Evolutionary conservation across 2,888 invertebrate species (phyloP).

Genomic region (Thymelicus lineola): DNA sequence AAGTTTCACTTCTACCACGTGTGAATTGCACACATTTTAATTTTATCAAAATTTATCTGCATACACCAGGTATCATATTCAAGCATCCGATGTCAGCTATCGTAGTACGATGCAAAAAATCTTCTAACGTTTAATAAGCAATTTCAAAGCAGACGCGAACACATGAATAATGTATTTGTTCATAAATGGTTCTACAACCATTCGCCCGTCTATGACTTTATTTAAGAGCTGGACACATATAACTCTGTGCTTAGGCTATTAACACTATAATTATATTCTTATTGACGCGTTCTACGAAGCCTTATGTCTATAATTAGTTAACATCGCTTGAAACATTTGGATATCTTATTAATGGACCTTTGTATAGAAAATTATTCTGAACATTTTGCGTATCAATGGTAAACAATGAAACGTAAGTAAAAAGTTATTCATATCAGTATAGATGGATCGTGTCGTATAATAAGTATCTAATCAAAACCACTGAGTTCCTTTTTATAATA

Average conservation of each 20-base stretch:
- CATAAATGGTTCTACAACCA: slow-evolving; percentile 9
- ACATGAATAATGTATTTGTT: slow-evolving; percentile 30
- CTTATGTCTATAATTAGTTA: not conserved
- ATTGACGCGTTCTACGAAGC: not conserved
- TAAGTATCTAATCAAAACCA: too few relatives aligned
- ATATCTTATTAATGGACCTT: not conserved
- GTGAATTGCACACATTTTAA: too few relatives aligned
- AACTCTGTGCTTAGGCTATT: not conserved
- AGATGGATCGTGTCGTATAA: too few relatives aligned
- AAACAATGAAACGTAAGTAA: too few relatives aligned
- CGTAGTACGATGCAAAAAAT: slow-evolving; percentile 24
- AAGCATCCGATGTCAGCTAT: not conserved
- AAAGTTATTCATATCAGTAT: too few relatives aligned
- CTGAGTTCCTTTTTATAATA: too few relatives aligned
- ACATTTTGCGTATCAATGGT: too few relatives aligned
- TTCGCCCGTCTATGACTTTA: slow-evolving; percentile 21
- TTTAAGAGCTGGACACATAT: slow-evolving; percentile 10
- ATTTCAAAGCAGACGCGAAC: slow-evolving; percentile 28
- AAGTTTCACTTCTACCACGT: too few relatives aligned
- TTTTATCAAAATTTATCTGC: too few relatives aligned
- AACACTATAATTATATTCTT: not conserved
- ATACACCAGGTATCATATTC: too few relatives aligned
- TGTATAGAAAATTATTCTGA: too few relatives aligned
- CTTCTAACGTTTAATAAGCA: slow-evolving; percentile 26
- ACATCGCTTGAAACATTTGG: not conserved